Base-by-base conservation (phyloP, 2,113 vertebrate genomes). In the Hystrix brachyura region DNA sequence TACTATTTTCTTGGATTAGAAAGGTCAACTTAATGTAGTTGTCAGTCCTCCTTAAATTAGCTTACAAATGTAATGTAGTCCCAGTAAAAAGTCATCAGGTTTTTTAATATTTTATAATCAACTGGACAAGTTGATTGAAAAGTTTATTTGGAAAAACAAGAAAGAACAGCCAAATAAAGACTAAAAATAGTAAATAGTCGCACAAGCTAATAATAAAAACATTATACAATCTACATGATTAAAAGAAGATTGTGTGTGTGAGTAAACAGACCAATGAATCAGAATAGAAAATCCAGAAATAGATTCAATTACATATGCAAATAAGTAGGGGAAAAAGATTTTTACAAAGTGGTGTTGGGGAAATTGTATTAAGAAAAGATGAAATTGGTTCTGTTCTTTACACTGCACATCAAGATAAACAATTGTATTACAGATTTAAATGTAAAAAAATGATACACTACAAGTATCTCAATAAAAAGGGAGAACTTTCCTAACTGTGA, bases 81-180 rank as follows among this genome's bases (percentile, higher is more conserved):
- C 65, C 23, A 83, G 87, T 64, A 91, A 80, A 89, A 69, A 95
- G 15, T 6, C 48, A 84, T 29, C 55, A 46, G 14, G 8, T 71
- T 92, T 84, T 90, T 51, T 32, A 81, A 62, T 27, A 32, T 90
- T 87, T 97, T 80, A 48, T 95, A 76, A 85, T 57, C n/a, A 85
- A 15, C 38, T 85, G 74, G 27, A 67, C 18, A 89, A 34, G 57
- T n/a, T 55, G 51, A 93, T 46, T 95, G 79, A 90, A 65, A 95
- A 71, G 27, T 65, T 95, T 51, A 71, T 78, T 74, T 43, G 38
- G 34, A 43, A 72, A 72, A 43, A 72, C 38, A 43, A 43, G 27
- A 17, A 95, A 72, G 71, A 84, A 65, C 46, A 85, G 23, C 23
- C 43, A 94, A 76, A 15, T 71, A 86, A 90, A 87, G 8, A 87